Evolutionary conservation across 2,888 invertebrate genomes (phyloP), one percentile per base, ranked within the genome.

Genomic region (Drosophila affinis): DNA sequence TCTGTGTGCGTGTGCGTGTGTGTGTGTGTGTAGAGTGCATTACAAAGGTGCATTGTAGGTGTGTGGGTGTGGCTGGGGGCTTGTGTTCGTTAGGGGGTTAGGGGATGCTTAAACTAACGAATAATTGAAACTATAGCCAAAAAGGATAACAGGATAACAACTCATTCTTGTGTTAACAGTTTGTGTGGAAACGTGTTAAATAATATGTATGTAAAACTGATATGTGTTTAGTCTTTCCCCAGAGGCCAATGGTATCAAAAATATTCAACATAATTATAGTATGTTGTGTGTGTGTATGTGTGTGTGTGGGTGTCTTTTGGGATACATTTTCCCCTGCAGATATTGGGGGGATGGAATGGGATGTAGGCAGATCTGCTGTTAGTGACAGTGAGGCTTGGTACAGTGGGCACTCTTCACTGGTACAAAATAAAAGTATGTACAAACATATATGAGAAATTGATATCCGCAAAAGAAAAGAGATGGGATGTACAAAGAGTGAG

Each of bases 171-270:
- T 65, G 52, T 65, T 61, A 62, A 62, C 18, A 69, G 63, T 74
- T 69, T 49, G 47, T 44, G 47, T 44, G 60, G 45, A 48, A 57
- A 61, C 24, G 24, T 62, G 63, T 73, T 72, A 72, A 39, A 47
- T 59, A 45, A 64, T 46, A 52, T 24, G 12, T 1, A 44, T 29
- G 39, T 29, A 44, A 64, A 72, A 64, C 54, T 52, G 55, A 85
- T 86, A 90, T 91, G 92, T 91, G 92, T 89, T 92, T 91, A 92
- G 92, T 92, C 92, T 92, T 92, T 92, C 92, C 92, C 92, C 91
- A 90, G 87, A 92, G 92, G 92, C 92, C 92, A 90, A 79, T 91
- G 79, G 78, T 79, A 79, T 79, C 77, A 70, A 78, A 21, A 39
- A 48, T 65, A 48, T 51, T 52, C 29, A 45, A 45, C 32, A 34